A percentile compares a stretch with the other conserved stretches of the same genome.
These are phyloP conservation scores for Holacanthus passer DNA, from an alignment of 2,113 vertebrate genomes.

Conservation along the genomic window DNA sequence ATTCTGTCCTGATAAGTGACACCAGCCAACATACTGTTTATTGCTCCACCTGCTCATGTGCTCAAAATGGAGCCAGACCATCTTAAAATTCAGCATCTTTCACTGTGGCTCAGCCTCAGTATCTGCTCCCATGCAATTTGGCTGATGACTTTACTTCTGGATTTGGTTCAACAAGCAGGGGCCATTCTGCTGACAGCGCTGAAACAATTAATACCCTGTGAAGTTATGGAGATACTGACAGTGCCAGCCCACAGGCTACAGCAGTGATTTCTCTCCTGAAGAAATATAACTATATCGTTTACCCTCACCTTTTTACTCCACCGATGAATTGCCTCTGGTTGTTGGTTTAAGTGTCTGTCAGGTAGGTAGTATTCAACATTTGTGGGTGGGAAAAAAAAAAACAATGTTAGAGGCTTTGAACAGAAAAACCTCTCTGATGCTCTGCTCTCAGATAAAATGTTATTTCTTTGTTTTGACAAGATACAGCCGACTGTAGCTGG, in stretches of 20 bases:
- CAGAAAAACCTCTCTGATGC: not conserved
- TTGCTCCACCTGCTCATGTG: not conserved
- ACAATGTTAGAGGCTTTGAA: not conserved
- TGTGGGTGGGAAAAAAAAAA: not conserved
- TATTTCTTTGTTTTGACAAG: slow-evolving; percentile 18
- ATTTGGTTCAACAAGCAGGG: slow-evolving; percentile 78
- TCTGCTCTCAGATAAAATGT: not conserved
- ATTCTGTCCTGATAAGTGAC: slow-evolving; percentile 16
- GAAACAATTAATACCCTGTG: slow-evolving; percentile 83
- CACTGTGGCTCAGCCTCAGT: slow-evolving; percentile 46
- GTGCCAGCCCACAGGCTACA: slow-evolving; percentile 60
- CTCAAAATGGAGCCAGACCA: slow-evolving; percentile 29
- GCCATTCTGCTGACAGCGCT: slow-evolving; percentile 80
- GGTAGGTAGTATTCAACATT: slow-evolving; percentile 8
- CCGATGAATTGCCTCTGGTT: slow-evolving; percentile 46
- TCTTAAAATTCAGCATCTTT: slow-evolving; percentile 49
- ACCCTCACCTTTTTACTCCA: slow-evolving; percentile 42
- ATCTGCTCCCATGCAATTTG: slow-evolving; percentile 77
- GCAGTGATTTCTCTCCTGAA: slow-evolving; percentile 38
- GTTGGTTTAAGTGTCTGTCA: slow-evolving; percentile 47
- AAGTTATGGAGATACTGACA: slow-evolving; percentile 78
- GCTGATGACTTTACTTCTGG: slow-evolving; percentile 81
- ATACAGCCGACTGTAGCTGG: not conserved
- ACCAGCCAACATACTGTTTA: not conserved
- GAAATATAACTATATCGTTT: slow-evolving; percentile 52